Conservation (phyloP, 2,113 vertebrate genomes). For the Protomyctophum bolini region DNA sequence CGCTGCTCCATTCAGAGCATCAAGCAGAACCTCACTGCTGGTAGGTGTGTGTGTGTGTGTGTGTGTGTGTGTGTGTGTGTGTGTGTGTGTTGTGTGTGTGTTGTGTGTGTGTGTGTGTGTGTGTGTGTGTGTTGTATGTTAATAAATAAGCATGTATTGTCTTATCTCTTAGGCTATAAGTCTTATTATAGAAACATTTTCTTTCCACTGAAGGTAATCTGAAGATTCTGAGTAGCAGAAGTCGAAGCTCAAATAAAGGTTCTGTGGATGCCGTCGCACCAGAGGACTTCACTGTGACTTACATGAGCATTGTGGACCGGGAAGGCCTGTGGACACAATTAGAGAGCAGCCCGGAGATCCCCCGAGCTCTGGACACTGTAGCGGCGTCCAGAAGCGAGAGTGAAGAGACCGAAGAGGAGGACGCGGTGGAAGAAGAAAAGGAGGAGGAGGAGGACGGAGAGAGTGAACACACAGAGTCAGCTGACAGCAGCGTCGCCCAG, state of each 20-base stretch:
- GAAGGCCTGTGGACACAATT: conserved; percentile 92
- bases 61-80: not conserved
- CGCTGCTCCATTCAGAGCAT: conserved; percentile 86
- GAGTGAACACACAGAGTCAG: conserved; percentile 93
- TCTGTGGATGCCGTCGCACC: conserved; percentile 54
- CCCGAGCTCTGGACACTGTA: conserved; percentile 38
- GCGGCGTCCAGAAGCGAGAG: conserved; percentile 64
- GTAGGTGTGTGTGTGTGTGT: conserved; percentile 66
- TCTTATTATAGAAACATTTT: not conserved
- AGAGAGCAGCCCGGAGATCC: conserved; percentile 80
- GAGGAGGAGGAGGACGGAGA: conserved; percentile 58
- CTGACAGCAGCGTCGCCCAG: conserved; percentile 85
- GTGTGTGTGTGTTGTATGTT: not conserved
- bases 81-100: not conserved
- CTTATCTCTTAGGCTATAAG: not conserved
- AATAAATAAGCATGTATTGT: not conserved
- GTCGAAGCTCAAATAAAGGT: conserved; percentile 70
- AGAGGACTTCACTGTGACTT: conserved; percentile 77
- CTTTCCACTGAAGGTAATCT: conserved; percentile 69
- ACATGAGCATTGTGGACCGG: conserved; percentile 85
- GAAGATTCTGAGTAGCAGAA: conserved; percentile 69
- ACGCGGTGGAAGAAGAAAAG: conserved; percentile 17
- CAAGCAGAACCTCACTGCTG: conserved; percentile 81
- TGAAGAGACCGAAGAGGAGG: conserved; percentile 68
- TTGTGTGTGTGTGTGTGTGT: not conserved